Percentiles rank a stretch among this genome's conserved stretches.
Conservation (phyloP, 2,888 invertebrate species). For the Diaperis boleti region DNA sequence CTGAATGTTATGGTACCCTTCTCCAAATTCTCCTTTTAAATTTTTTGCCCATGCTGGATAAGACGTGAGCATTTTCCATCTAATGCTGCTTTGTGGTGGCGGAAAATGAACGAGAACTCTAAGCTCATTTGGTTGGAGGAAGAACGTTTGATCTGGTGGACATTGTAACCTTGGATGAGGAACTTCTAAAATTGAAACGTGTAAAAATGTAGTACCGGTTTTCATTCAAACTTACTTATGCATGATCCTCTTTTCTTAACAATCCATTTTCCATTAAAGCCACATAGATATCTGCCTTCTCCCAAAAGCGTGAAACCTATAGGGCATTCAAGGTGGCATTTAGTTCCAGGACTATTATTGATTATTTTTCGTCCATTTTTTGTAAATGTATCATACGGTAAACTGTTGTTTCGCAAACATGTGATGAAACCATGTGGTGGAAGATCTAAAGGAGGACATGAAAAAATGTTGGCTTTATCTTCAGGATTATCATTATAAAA, state of each 20-base stretch:
- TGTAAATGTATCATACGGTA: slow-evolving; percentile 45
- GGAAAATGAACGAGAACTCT: slow-evolving; percentile 67
- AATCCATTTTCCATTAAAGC: slow-evolving; percentile 65
- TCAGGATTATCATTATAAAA: slow-evolving; percentile 21
- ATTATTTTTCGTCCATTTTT: slow-evolving; percentile 59
- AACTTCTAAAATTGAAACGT: too few relatives aligned
- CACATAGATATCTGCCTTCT: slow-evolving; percentile 66
- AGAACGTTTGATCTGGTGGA: slow-evolving; percentile 66
- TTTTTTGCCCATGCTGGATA: slow-evolving; percentile 68
- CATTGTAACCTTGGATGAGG: slow-evolving; percentile 68
- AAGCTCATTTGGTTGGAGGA: not conserved
- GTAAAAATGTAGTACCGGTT: too few relatives aligned
- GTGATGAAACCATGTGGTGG: slow-evolving; percentile 67
- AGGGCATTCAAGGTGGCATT: slow-evolving; percentile 68
- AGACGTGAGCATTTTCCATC: slow-evolving; percentile 69
- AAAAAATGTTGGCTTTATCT: slow-evolving; percentile 53
- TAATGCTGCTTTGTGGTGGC: slow-evolving; percentile 69
- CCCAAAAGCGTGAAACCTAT: slow-evolving; percentile 65
- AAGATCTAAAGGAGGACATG: slow-evolving; percentile 65
- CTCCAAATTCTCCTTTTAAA: slow-evolving; percentile 66
- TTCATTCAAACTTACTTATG: too few relatives aligned
- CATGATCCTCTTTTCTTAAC: slow-evolving; percentile 67
- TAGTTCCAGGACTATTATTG: slow-evolving; percentile 67
- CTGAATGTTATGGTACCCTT: slow-evolving; percentile 67
- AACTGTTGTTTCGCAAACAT: slow-evolving; percentile 61